phyloP scores from a whole-genome alignment of 2,113 vertebrate species.

The Maccullochella peelii region DNA sequence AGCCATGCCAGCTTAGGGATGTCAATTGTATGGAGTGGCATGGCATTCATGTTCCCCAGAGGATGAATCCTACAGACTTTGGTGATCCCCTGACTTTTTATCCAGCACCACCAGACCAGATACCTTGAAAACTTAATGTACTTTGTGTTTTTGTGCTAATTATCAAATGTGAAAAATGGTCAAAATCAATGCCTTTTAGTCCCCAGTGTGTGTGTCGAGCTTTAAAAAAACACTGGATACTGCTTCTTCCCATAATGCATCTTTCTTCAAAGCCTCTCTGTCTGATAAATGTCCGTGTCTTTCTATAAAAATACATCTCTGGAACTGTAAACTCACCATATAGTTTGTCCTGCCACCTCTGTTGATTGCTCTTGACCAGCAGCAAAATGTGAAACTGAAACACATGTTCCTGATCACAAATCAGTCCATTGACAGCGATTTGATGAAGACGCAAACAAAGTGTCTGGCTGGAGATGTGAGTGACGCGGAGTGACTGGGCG shows the following conservation, averaged over 20 bases:
- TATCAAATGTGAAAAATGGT: not conserved
- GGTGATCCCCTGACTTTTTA: too few species aligned
- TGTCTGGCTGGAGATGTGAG: conserved; percentile 44
- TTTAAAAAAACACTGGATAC: not conserved
- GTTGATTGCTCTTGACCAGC: conserved; percentile 12
- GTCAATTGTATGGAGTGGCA: too few species aligned
- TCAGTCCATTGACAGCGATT: conserved; percentile 10
- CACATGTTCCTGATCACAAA: conserved; percentile 61
- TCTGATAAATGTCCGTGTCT: not conserved
- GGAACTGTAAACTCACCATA: too few species aligned
- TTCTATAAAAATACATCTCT: too few species aligned
- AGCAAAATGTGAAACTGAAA: not conserved
- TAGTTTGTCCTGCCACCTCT: conserved; percentile 2
- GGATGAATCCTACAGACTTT: too few species aligned
- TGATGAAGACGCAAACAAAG: conserved; percentile 67
- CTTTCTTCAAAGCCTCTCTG: not conserved
- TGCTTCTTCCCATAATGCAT: conserved; percentile 8
- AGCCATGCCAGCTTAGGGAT: too few species aligned
- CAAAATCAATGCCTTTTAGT: not conserved
- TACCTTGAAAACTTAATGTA: too few species aligned
- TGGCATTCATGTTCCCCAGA: too few species aligned
- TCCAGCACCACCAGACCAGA: too few species aligned
- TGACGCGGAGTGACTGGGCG: conserved; percentile 31
- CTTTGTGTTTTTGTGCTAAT: too few species aligned
- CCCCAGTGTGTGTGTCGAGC: not conserved